Percentiles rank a stretch among this genome's conserved stretches.
These are phyloP conservation scores for Ophion slaviceki DNA, from an alignment of 2,888 invertebrate genomes.

Conservation along the genomic window DNA sequence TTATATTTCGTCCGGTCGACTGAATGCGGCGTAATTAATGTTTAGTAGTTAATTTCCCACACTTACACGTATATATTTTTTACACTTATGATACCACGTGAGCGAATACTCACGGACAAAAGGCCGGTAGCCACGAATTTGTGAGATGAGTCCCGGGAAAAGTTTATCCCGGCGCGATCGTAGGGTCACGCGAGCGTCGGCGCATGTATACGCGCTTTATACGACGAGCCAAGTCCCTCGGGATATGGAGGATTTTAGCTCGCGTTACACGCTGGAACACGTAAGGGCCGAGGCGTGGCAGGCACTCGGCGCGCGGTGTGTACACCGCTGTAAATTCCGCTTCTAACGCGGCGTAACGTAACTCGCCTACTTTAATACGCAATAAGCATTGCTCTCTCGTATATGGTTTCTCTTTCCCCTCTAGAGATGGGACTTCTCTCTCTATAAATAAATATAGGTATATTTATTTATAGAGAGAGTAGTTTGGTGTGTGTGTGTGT, in stretches of 20 bases:
- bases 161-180: background rate
- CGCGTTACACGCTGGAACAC: constrained; percentile 38
- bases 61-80: too few relatives aligned
- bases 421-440: constrained; percentile 20
- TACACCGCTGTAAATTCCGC: constrained; percentile 67
- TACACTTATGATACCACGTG: too few relatives aligned
- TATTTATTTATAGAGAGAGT: too few relatives aligned
- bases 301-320: constrained; percentile 15
- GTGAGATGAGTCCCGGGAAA: background rate
- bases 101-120: too few relatives aligned
- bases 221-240: background rate
- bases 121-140: background rate
- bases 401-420: constrained; percentile 32
- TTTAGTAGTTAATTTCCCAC: too few relatives aligned
- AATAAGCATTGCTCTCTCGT: constrained; percentile 67
- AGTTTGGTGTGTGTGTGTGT: too few relatives aligned
- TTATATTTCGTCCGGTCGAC: too few relatives aligned
- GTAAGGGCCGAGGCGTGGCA: constrained; percentile 37
- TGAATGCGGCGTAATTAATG: too few relatives aligned
- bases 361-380: constrained; percentile 76
- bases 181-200: background rate
- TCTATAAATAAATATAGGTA: too few relatives aligned
- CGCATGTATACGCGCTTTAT: too few relatives aligned
- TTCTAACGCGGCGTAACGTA: constrained; percentile 69
- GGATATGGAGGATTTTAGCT: constrained; percentile 27